A percentile compares a stretch with the other conserved stretches of the same genome.
phyloP scores from a whole-genome alignment of 2,888 invertebrate species.

The Sphaerophoria taeniata region DNA sequence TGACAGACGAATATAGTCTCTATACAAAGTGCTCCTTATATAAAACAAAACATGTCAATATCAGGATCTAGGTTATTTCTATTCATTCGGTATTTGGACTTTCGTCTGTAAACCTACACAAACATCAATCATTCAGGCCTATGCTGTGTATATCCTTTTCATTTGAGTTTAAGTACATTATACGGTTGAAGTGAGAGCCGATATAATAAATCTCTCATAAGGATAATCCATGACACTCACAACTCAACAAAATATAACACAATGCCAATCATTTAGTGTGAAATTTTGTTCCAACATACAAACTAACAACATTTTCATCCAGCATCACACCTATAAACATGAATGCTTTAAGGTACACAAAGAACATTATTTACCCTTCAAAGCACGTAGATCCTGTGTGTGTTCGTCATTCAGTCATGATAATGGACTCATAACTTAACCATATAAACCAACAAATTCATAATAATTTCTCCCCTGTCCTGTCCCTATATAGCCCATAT shows the following conservation, averaged over 20 bases:
- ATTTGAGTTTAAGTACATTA: not conserved
- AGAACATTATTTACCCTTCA: not conserved
- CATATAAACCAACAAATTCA: not conserved
- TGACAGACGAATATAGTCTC: not conserved
- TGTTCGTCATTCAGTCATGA: not conserved
- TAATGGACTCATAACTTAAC: not conserved
- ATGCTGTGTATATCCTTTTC: not conserved
- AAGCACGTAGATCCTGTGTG: not conserved
- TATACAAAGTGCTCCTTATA: not conserved
- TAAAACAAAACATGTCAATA: not conserved
- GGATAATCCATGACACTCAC: constrained; percentile 36
- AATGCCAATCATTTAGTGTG: not conserved
- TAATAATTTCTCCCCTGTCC: not conserved
- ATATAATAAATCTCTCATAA: constrained; percentile 51
- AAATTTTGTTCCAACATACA: not conserved
- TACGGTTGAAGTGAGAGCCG: not conserved
- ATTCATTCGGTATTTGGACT: not conserved
- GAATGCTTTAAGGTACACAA: not conserved
- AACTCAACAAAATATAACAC: not conserved
- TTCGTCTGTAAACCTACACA: not conserved
- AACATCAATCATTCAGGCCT: not conserved
- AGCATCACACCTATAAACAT: not conserved
- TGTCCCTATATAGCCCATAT: not conserved
- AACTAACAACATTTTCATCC: not conserved
- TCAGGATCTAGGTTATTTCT: not conserved